Percentiles rank a stretch among this genome's conserved stretches.
Evolutionary conservation across 2,888 invertebrate species (phyloP).

Genomic region (Harpagoxenus sublaevis): DNA sequence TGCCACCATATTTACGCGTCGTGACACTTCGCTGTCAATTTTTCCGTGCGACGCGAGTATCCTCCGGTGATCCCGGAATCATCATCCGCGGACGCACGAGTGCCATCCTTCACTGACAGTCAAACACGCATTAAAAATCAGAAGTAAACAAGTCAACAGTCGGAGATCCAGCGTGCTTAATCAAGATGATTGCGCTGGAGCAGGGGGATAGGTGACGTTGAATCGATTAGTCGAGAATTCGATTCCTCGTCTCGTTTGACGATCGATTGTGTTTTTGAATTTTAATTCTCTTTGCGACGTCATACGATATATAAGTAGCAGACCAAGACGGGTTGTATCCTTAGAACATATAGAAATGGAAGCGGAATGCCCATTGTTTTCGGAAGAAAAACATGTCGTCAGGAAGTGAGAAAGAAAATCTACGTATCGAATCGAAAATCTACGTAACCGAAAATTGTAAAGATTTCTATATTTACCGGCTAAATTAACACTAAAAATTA

Average conservation of each 20-base stretch:
- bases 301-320: too few species aligned
- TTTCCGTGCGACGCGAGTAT: neutral
- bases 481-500: too few species aligned
- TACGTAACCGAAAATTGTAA: too few species aligned
- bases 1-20: slow-evolving; percentile 7
- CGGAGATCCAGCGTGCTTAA: neutral
- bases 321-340: too few species aligned
- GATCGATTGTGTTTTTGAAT: neutral
- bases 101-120: neutral
- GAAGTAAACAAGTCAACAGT: neutral
- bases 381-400: too few species aligned
- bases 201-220: neutral
- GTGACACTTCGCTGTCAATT: neutral
- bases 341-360: too few species aligned
- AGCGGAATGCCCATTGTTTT: too few species aligned
- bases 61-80: neutral
- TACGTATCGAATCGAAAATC: too few species aligned
- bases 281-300: neutral
- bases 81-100: neutral
- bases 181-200: neutral
- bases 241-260: neutral
- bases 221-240: neutral
- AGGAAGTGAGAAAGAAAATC: too few species aligned
- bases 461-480: too few species aligned
- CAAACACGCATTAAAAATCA: neutral